Evolutionary conservation across 2,797 vertebrate species (phyloP).

Genomic region (Lates japonicus): DNA sequence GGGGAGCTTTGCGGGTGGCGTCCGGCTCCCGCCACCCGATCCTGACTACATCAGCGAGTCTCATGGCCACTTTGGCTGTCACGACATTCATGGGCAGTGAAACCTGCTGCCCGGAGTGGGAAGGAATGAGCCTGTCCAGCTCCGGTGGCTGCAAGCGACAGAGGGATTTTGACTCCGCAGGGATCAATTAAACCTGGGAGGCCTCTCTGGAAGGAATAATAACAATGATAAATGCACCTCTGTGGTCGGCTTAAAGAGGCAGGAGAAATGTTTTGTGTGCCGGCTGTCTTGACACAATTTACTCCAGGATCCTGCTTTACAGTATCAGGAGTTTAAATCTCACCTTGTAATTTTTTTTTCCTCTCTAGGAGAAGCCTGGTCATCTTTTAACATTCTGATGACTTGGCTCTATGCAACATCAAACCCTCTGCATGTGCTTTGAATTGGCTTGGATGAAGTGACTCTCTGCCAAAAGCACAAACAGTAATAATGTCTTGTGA

Average conservation of each 20-base stretch:
- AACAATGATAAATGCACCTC: constrained; percentile 82
- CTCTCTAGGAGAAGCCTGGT: constrained; percentile 26
- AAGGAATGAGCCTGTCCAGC: constrained; percentile 63
- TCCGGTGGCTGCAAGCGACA: constrained; percentile 59
- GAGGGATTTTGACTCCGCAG: constrained; percentile 81
- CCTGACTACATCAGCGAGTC: constrained; percentile 41
- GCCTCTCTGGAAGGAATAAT: constrained; percentile 79
- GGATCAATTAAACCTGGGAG: constrained; percentile 85
- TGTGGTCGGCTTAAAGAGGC: constrained; percentile 62
- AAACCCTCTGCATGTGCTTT: constrained; percentile 50
- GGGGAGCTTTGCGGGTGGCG: constrained; percentile 36
- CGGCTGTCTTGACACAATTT: constrained; percentile 71
- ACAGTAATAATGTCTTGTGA: constrained; percentile 20
- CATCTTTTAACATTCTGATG: constrained; percentile 63
- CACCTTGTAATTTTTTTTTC: constrained; percentile 52
- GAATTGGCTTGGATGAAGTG: constrained; percentile 24
- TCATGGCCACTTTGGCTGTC: constrained; percentile 58
- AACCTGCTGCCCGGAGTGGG: constrained; percentile 46
- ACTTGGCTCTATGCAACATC: constrained; percentile 60
- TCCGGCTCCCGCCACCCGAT: constrained; percentile 19
- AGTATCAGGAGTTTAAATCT: constrained; percentile 63
- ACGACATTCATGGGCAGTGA: constrained; percentile 50
- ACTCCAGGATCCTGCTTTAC: constrained; percentile 61
- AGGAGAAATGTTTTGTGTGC: constrained; percentile 75
- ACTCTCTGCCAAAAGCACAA: constrained; percentile 45